Percentiles rank a stretch among this genome's conserved stretches.
Conservation (phyloP, 2,888 invertebrate species). For the Biston betularia region DNA sequence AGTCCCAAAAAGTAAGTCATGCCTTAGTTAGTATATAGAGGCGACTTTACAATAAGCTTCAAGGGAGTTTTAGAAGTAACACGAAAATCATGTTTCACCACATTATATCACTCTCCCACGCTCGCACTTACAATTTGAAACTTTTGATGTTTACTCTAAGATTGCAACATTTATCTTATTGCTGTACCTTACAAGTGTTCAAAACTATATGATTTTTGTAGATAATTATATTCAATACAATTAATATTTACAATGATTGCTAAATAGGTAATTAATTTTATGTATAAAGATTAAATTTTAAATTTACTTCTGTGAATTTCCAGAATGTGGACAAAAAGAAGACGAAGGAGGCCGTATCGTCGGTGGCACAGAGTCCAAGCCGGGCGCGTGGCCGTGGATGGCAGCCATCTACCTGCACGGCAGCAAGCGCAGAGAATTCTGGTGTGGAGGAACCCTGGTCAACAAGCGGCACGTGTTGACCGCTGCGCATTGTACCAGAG, state of each 20-base stretch:
- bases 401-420: constrained; percentile 97
- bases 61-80: too few species aligned
- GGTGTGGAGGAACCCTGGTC: constrained; percentile 97
- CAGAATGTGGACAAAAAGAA: constrained; percentile 94
- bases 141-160: too few species aligned
- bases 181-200: too few species aligned
- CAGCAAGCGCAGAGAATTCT: constrained; percentile 93
- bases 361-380: constrained; percentile 93
- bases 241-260: not conserved
- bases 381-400: constrained; percentile 98
- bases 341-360: constrained; percentile 95
- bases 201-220: too few species aligned
- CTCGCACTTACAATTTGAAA: too few species aligned
- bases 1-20: too few species aligned
- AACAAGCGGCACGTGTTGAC: constrained; percentile 93
- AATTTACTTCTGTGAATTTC: constrained; percentile 40
- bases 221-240: too few species aligned
- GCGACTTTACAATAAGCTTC: too few species aligned
- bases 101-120: too few species aligned
- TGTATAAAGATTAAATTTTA: not conserved
- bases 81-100: too few species aligned
- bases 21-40: too few species aligned
- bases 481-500: constrained; percentile 97
- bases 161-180: too few species aligned
- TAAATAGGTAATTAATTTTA: not conserved